Evolutionary conservation across 2,888 invertebrate genomes (phyloP), one percentile per base, ranked within the genome.

Genomic region (Drosophila subquinaria): DNA sequence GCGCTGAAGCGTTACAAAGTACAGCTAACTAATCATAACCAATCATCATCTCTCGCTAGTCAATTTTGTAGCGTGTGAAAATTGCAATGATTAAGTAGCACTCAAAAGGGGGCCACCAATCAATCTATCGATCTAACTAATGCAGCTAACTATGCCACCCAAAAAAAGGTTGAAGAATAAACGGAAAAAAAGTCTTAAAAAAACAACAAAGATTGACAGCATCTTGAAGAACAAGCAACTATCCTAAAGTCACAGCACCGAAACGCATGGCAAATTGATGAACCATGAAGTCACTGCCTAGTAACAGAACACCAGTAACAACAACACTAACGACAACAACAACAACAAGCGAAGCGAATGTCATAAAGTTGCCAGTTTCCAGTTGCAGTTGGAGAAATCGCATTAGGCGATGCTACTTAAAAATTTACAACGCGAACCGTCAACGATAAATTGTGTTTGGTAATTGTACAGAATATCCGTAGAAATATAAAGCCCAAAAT

Each of bases 381-480:
- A 64, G 61, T 30, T 51, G 65, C 65, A 68, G 67, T 72, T 23
- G 55, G 61, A 57, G 69, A 73, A 82, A 82, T 82, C 82, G 80
- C 85, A 82, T 80, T 85, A 82, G 78, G 55, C 69, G 71, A 65
- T 78, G 86, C 83, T 86, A 86, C 81, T 83, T 83, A 85, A 81
- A 82, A 86, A 83, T 86, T 82, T 86, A 81, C 83, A 82, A 61
- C 81, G 76, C 81, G 64, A 63, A 59, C 69, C 74, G 74, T 69
- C 68, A 43, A 73, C 73, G 51, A 83, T 85, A 85, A 83, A 83
- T 85, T 74, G 56, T 69, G 81, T 69, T 52, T 69, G 74, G 81
- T 86, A 83, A 84, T 86, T 76, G 79, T 81, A 55, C 61, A 67
- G 62, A 63, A 69, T 69, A 52, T 43, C 57, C 50, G 30, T 57